phyloP scores from a whole-genome alignment of 2,797 vertebrate species.

The Jordanella pulchra region DNA sequence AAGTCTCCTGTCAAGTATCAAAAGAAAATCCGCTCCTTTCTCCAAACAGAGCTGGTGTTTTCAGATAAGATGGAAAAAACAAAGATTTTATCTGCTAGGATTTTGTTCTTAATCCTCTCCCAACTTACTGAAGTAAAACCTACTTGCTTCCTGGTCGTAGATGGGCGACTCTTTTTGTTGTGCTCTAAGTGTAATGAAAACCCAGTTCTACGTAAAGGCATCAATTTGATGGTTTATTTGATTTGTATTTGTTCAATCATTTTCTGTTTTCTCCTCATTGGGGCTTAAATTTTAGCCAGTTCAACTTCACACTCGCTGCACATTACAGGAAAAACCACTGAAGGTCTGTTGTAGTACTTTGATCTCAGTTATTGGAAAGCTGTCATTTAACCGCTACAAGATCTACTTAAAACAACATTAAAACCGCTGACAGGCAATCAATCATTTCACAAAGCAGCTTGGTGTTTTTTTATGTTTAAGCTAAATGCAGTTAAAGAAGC shows the following conservation, averaged over 20 bases:
- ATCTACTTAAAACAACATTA: neutral
- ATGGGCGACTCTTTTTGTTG: slow-evolving; percentile 22
- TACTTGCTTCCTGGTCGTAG: slow-evolving; percentile 50
- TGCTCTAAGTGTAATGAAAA: no score
- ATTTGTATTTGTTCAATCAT: slow-evolving; percentile 20
- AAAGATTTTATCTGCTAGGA: slow-evolving; percentile 37
- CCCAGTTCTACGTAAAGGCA: neutral
- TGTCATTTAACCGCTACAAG: slow-evolving; percentile 2
- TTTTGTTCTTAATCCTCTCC: slow-evolving; percentile 24
- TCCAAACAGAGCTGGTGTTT: slow-evolving; percentile 43
- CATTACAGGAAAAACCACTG: neutral
- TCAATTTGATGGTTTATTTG: neutral
- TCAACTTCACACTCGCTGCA: slow-evolving; percentile 2
- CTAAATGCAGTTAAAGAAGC: neutral
- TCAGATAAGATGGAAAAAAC: slow-evolving; percentile 25
- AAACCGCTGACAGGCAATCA: slow-evolving; percentile 1
- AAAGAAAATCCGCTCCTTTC: slow-evolving; percentile 24
- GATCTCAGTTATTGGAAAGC: slow-evolving; percentile 2
- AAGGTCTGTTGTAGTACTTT: neutral
- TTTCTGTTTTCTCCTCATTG: neutral
- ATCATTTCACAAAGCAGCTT: neutral
- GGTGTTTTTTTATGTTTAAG: neutral
- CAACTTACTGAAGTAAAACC: slow-evolving; percentile 34
- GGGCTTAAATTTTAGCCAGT: neutral
- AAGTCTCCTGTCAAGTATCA: slow-evolving; percentile 23